Base-by-base conservation (phyloP, 2,888 invertebrate genomes). In the Desoria tigrina region DNA sequence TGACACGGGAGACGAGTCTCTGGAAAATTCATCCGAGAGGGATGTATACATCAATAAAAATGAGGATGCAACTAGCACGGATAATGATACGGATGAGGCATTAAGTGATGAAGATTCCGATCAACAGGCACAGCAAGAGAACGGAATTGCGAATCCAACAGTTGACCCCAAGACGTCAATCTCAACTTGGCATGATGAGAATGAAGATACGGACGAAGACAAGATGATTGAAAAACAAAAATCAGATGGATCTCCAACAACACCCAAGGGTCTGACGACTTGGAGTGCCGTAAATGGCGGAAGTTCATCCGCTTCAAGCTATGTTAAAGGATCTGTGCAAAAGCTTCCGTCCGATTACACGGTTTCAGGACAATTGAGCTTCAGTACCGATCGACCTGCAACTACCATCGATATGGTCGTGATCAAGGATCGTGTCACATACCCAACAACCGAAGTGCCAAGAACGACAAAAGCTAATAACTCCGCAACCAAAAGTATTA, bases 211-310 rank as follows among this genome's bases (percentile, higher is more conserved):
- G 16, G 62, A 61, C 39, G 56, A 60, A 1, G 61, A 54, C 1
- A 63, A 61, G 45, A 28, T 62, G 23, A 32, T 60, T 9, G 39
- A 62, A 23, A 65, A 68, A 37, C 61, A 62, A 42, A 68, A 68
- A 60, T 71, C 71, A 16, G 71, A 71, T 42, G 65, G 62, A 18
- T 55, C 58, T 49, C 58, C 73, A 42, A 72, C 75, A 26, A 74
- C 75, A 9, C 76, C 76, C 7, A 76, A 76, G 60, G 76, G 74
- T 23, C 54, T 76, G 45, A 74, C 74, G 21, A 76, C 76, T n/a
- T 76, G 76, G 76, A 74, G 73, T 56, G 76, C 66, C 11, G 72
- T 76, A 11, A 67, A 68, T 56, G 68, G 68, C 18, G 59, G 64
- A 7, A 18, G n/a, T 6, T 16, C 45, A 18, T 45, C 45, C 6